Conservation (phyloP, 1,140 invertebrate genomes). For the Magallana gigas region DNA sequence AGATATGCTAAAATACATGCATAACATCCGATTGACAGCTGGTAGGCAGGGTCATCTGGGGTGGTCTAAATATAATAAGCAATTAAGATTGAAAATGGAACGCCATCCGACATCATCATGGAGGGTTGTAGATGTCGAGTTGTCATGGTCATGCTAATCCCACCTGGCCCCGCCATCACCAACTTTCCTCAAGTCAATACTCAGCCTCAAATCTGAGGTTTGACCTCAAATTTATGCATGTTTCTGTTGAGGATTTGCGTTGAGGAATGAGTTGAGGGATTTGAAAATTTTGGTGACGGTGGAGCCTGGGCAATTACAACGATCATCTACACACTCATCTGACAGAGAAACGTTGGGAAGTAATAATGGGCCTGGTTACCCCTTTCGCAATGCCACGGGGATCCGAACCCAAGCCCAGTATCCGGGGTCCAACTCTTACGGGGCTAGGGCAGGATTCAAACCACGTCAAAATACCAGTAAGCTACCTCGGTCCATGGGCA, state of each 20-base stretch:
- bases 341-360: not conserved
- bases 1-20: conserved; percentile 44
- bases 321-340: not conserved
- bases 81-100: conserved; percentile 36
- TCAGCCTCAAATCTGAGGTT: too few species aligned
- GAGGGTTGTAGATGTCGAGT: not conserved
- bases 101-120: not conserved
- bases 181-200: too few species aligned
- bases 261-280: too few species aligned
- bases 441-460: not conserved
- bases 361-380: not conserved
- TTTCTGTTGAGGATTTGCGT: too few species aligned
- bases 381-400: not conserved
- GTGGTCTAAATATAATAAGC: conserved; percentile 40
- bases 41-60: not conserved
- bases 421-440: not conserved
- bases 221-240: too few species aligned
- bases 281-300: too few species aligned
- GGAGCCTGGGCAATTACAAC: not conserved
- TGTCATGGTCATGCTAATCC: not conserved
- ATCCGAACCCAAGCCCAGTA: not conserved
- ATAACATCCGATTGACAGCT: conserved; percentile 31
- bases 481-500: not conserved
- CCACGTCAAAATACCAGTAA: not conserved
- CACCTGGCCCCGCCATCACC: too few species aligned